Conservation (phyloP, 35 echinoderm and acorn worm genomes). For the Ophiothrix spiculata region DNA sequence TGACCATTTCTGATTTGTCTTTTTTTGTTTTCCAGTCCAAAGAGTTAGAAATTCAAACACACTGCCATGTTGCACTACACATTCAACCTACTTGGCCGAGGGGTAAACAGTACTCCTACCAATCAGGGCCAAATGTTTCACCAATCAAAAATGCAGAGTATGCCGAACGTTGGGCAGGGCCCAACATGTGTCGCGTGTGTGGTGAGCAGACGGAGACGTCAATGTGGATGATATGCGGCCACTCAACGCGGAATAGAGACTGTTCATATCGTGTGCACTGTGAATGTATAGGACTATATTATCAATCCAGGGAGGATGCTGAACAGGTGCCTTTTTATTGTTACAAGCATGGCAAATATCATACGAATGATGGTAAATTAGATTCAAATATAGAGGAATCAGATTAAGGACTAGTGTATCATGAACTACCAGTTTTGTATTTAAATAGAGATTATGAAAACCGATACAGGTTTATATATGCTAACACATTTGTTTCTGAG, state of each 20-base stretch:
- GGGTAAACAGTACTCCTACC: neutral
- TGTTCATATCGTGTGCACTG: neutral
- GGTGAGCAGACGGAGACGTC: neutral
- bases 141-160: neutral
- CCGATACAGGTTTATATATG: too few species aligned
- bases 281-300: neutral
- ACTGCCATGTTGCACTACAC: slow-evolving; percentile 7
- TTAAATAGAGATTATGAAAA: too few species aligned
- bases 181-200: neutral
- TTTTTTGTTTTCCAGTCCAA: neutral
- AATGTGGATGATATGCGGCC: neutral
- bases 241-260: neutral
- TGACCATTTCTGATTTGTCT: too few species aligned
- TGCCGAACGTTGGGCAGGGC: neutral
- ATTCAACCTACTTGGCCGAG: neutral
- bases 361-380: neutral
- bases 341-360: neutral
- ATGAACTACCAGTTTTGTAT: too few species aligned
- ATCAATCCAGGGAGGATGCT: neutral
- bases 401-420: too few species aligned
- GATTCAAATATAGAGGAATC: neutral
- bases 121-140: neutral
- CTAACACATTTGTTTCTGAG: too few species aligned
- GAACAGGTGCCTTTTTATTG: neutral
- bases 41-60: neutral